Evolutionary conservation across 2,797 vertebrate species (phyloP).

Genomic region (Sebastes cheni): DNA sequence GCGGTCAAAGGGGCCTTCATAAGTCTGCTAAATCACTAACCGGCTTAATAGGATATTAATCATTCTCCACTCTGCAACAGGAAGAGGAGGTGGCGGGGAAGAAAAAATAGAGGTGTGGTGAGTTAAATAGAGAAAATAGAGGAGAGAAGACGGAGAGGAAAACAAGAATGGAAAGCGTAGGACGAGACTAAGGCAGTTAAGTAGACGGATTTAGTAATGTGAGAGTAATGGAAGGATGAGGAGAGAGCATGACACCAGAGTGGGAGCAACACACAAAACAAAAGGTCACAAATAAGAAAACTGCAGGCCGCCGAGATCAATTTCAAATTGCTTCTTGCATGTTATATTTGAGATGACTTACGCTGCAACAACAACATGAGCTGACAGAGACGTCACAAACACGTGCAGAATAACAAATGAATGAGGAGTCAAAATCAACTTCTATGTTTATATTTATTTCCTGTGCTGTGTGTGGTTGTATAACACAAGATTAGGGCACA

Average conservation of each 20-base stretch:
- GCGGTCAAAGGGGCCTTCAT: conserved; percentile 41
- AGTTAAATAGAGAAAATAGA: conserved; percentile 6
- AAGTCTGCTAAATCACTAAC: conserved; percentile 53
- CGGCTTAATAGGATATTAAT: conserved; percentile 49
- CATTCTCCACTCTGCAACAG: conserved; percentile 5
- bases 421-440: background rate
- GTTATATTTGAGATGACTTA: background rate
- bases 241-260: background rate
- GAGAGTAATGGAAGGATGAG: conserved; percentile 15
- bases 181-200: conserved; percentile 1
- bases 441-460: background rate
- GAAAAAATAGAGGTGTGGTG: background rate
- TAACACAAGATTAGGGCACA: background rate
- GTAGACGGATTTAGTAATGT: conserved; percentile 16
- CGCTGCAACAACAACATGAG: background rate
- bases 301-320: background rate
- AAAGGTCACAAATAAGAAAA: conserved; percentile 4
- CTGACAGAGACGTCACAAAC: background rate
- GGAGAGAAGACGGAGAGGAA: background rate
- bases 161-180: background rate
- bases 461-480: background rate
- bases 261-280: background rate
- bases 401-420: background rate
- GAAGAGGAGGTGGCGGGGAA: background rate
- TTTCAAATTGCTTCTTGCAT: background rate